Conservation (phyloP, 2,113 vertebrate genomes). For the Neotoma lepida region DNA sequence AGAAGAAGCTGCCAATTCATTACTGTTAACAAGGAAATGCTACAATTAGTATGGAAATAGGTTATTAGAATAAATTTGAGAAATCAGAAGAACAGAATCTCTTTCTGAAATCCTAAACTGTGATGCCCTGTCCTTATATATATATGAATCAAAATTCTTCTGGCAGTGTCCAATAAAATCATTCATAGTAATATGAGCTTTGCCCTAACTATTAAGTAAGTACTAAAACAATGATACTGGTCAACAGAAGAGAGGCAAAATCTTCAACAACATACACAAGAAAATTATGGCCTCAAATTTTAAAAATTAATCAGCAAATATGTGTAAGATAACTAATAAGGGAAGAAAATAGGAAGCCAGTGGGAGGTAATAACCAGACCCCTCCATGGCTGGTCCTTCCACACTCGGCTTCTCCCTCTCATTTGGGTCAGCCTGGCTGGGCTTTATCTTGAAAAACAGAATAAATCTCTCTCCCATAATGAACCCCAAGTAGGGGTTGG, state of each 20-base stretch:
- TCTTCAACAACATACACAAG: background rate
- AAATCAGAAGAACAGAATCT: constrained; percentile 1
- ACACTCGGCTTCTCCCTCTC: background rate
- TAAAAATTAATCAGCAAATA: background rate
- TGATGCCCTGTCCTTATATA: background rate
- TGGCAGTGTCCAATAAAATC: constrained; percentile 1
- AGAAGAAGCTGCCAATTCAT: background rate
- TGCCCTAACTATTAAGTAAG: background rate
- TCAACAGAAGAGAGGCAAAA: constrained; percentile 1
- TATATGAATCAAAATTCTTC: background rate
- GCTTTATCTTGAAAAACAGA: background rate
- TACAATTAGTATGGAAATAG: background rate
- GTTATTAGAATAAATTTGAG: constrained; percentile 50
- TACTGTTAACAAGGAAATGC: background rate
- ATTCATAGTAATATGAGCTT: background rate
- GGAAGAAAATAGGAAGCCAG: constrained; percentile 12
- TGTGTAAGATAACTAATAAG: background rate
- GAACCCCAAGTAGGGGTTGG: background rate
- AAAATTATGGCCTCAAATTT: background rate
- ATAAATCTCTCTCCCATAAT: background rate
- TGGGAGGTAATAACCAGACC: background rate
- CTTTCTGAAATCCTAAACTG: background rate
- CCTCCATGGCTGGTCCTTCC: background rate
- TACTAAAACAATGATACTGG: background rate
- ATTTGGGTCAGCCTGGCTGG: background rate